A percentile compares a stretch with the other conserved stretches of the same genome.
These are phyloP conservation scores for Aphis craccivora DNA, from an alignment of 1,140 invertebrate genomes.

Conservation along the genomic window DNA sequence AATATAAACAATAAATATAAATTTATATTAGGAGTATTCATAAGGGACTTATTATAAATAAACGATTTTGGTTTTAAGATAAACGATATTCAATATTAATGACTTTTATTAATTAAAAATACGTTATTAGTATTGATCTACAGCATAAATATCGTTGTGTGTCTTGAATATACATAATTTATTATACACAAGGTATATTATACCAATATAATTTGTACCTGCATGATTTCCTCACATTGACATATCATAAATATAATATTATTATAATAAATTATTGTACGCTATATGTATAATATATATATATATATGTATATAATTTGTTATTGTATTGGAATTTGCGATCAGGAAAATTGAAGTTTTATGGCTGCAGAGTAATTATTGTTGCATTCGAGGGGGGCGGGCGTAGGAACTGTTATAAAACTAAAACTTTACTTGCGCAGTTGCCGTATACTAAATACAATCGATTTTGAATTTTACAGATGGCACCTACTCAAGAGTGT, in stretches of 20 bases:
- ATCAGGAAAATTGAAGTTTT: neutral
- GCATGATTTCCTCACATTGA: neutral
- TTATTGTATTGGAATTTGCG: neutral
- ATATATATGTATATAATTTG: neutral
- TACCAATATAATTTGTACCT: too few species aligned
- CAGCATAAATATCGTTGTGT: too few species aligned
- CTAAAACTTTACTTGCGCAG: neutral
- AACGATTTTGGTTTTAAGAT: neutral
- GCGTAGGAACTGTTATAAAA: neutral
- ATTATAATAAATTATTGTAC: neutral
- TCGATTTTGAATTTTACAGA: slow-evolving; percentile 63
- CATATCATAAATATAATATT: neutral
- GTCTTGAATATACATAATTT: too few species aligned
- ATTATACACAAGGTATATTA: too few species aligned
- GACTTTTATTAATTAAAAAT: neutral
- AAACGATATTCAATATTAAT: neutral
- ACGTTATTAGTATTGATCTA: neutral
- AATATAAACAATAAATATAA: too few species aligned
- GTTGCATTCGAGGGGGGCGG: neutral
- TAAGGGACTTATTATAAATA: too few species aligned
- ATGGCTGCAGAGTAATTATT: neutral
- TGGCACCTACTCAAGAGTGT: slow-evolving; percentile 74
- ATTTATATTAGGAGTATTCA: neutral
- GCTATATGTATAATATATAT: too few species aligned
- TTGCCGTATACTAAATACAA: neutral